Evolutionary conservation across 2,113 vertebrate genomes (phyloP).

Genomic region (Holacanthus passer): DNA sequence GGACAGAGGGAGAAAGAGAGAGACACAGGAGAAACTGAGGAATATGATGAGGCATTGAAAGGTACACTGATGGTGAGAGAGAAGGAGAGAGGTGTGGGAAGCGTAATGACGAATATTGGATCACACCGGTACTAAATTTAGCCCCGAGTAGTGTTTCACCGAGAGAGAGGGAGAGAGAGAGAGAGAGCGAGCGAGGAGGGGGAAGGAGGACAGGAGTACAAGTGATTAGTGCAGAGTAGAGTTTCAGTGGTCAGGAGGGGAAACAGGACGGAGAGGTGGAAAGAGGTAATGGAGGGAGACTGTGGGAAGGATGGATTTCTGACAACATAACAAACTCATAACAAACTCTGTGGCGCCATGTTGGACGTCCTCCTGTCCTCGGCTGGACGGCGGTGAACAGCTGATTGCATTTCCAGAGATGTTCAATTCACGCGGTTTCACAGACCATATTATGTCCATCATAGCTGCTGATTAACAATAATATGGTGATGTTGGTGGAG

Average conservation of each 20-base stretch:
- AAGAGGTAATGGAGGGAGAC: slow-evolving; percentile 31
- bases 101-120: slow-evolving; percentile 78
- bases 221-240: slow-evolving; percentile 56
- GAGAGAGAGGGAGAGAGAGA: slow-evolving; percentile 44
- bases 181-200: slow-evolving; percentile 28
- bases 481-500: no score
- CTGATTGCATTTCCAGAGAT: neutral
- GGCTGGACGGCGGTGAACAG: neutral
- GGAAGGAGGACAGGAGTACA: slow-evolving; percentile 32
- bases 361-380: neutral
- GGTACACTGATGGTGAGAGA: slow-evolving; percentile 50
- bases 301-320: neutral
- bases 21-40: slow-evolving; percentile 21
- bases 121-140: slow-evolving; percentile 82
- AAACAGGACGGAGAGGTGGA: slow-evolving; percentile 49
- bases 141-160: slow-evolving; percentile 80
- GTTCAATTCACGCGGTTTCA: neutral
- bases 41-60: slow-evolving; percentile 55
- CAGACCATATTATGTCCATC: no score
- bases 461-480: no score
- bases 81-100: slow-evolving; percentile 70
- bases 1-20: neutral
- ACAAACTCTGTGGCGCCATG: neutral
- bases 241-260: slow-evolving; percentile 47
- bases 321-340: slow-evolving; percentile 13